Evolutionary conservation across 2,113 vertebrate species (phyloP).

Genomic region (Pluvialis apricaria): DNA sequence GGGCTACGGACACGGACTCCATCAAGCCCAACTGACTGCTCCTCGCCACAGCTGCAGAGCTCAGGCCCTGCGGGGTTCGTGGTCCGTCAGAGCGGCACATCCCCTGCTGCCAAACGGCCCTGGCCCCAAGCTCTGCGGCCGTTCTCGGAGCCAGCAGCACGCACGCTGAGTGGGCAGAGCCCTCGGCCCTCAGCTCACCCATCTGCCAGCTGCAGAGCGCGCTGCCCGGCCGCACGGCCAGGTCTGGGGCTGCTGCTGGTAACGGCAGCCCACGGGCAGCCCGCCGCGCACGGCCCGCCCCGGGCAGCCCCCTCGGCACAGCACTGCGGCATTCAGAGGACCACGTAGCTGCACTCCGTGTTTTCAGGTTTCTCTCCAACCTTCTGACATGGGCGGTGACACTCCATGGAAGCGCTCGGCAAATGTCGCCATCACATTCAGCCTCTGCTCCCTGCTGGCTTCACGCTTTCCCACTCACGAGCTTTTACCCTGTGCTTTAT

Average conservation of each 20-base stretch:
- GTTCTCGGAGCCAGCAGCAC: no score
- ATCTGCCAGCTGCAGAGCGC: no score
- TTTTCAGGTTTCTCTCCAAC: background rate
- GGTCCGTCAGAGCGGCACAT: no score
- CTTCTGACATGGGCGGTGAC: rapidly evolving
- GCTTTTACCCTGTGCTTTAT: background rate
- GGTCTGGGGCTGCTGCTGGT: background rate
- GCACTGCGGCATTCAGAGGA: background rate
- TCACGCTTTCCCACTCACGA: background rate
- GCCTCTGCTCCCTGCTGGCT: background rate
- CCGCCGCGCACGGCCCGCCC: rapidly evolving
- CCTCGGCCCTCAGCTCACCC: no score
- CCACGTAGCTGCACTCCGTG: background rate
- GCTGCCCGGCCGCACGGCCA: no score
- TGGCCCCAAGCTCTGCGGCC: no score
- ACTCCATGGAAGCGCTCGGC: background rate
- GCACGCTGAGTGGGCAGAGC: no score
- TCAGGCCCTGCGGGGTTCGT: no score
- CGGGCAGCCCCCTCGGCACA: background rate
- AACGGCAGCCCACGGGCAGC: background rate
- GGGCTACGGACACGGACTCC: background rate
- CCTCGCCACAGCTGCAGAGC: no score
- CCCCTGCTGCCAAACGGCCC: no score
- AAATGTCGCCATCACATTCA: background rate
- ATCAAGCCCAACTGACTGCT: background rate